phyloP scores from a whole-genome alignment of 1,140 invertebrate genomes.

The Drosophila kepulauana region DNA sequence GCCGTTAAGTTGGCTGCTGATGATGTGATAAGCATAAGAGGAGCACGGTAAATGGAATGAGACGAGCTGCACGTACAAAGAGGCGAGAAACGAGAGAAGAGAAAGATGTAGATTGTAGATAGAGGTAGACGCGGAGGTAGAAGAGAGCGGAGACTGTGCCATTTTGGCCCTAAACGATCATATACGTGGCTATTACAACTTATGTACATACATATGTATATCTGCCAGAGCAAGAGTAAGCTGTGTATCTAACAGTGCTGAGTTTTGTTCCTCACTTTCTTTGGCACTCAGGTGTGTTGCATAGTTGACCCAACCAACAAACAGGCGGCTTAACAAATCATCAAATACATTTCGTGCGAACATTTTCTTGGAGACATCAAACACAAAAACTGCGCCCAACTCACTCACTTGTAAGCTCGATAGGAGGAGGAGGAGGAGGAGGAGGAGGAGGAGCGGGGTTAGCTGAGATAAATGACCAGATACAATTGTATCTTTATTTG shows the following conservation, averaged over 20 bases:
- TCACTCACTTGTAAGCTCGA: neutral
- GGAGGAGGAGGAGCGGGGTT: neutral
- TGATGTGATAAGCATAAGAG: constrained; percentile 45
- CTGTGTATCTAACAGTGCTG: constrained; percentile 29
- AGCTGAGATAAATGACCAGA: constrained; percentile 68
- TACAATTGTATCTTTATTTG: constrained; percentile 76
- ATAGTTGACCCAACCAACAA: constrained; percentile 50
- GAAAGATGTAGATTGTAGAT: neutral
- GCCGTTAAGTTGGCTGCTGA: constrained; percentile 2
- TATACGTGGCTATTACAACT: constrained; percentile 25
- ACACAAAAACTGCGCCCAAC: constrained; percentile 28
- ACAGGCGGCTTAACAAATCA: constrained; percentile 50
- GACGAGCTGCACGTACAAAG: constrained; percentile 19
- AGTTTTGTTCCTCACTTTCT: constrained; percentile 48
- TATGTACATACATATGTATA: neutral
- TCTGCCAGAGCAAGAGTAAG: constrained; percentile 1
- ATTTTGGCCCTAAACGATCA: constrained; percentile 70
- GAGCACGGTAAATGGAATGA: constrained; percentile 25
- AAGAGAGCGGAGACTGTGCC: neutral
- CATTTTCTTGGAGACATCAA: constrained; percentile 39
- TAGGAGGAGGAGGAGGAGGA: neutral
- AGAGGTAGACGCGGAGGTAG: no score
- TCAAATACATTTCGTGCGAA: constrained; percentile 71
- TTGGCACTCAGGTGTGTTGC: constrained; percentile 38
- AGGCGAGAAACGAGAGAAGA: neutral